Conservation (phyloP, 1,140 invertebrate genomes). For the Archivesica marissinica region DNA sequence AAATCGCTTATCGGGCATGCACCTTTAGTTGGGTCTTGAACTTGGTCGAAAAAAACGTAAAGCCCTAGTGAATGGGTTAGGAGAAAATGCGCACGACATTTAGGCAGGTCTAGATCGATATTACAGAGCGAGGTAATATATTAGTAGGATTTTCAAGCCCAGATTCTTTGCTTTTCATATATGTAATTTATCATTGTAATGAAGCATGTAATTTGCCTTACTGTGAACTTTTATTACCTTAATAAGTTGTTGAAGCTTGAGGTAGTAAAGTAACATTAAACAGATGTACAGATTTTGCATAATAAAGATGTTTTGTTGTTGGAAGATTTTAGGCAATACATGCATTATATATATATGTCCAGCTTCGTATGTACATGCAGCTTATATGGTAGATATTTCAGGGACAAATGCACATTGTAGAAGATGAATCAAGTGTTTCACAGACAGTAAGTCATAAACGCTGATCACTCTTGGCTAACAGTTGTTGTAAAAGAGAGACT, state of each 20-base stretch:
- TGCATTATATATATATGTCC: constrained; percentile 1
- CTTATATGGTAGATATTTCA: background rate
- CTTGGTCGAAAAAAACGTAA: constrained; percentile 2
- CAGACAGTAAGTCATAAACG: too few relatives aligned
- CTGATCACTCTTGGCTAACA: background rate
- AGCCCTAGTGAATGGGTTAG: background rate
- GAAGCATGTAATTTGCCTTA: constrained; percentile 2
- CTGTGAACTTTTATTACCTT: background rate
- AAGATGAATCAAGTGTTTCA: background rate
- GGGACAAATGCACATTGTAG: background rate
- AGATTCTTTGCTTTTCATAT: constrained; percentile 4
- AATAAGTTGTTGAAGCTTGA: constrained; percentile 5
- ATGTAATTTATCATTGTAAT: constrained; percentile 25
- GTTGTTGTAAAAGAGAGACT: background rate
- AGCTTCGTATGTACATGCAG: constrained; percentile 10
- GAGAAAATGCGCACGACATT: constrained; percentile 29
- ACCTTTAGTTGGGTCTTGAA: constrained; percentile 46
- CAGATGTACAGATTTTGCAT: background rate
- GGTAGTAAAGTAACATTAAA: constrained; percentile 4
- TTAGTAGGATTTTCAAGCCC: constrained; percentile 21
- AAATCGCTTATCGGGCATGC: constrained; percentile 21
- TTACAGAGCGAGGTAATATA: constrained; percentile 47
- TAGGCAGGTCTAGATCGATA: constrained; percentile 42
- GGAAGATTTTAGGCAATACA: background rate
- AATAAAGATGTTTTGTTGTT: background rate